A percentile compares a stretch with the other conserved stretches of the same genome.
Conservation (phyloP, 1,140 invertebrate species). For the Formica selysi region DNA sequence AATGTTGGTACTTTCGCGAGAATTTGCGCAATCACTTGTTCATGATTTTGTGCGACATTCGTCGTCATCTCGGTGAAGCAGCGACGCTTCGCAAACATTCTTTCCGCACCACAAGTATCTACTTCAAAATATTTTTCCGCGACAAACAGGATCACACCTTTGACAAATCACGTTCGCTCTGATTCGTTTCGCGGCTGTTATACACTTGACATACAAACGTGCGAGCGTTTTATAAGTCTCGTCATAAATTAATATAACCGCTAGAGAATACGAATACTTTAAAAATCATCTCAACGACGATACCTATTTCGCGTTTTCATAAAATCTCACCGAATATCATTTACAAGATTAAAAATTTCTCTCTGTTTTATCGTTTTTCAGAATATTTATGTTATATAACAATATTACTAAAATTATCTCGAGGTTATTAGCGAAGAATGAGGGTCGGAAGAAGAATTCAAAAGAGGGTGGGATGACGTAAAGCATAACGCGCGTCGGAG, state of each 20-base stretch:
- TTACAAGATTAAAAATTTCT: not conserved
- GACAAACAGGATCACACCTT: slow-evolving; percentile 40
- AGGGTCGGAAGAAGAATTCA: not conserved
- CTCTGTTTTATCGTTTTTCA: not conserved
- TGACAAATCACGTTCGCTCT: slow-evolving; percentile 42
- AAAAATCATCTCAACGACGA: not conserved
- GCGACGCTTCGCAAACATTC: slow-evolving; percentile 26
- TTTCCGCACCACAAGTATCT: slow-evolving; percentile 21
- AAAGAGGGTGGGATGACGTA: not conserved
- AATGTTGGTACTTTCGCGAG: slow-evolving; percentile 30
- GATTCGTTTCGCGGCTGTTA: not conserved
- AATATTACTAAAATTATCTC: not conserved
- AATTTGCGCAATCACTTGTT: slow-evolving; percentile 34
- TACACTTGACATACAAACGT: slow-evolving; percentile 5
- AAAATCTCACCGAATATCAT: not conserved
- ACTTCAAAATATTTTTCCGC: slow-evolving; percentile 54
- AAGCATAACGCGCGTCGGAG: not conserved
- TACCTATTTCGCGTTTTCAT: not conserved
- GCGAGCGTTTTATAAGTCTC: not conserved
- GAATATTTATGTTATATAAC: not conserved
- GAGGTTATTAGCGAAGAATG: slow-evolving; percentile 52
- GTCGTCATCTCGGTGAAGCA: not conserved
- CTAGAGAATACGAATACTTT: not conserved
- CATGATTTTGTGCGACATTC: slow-evolving; percentile 8
- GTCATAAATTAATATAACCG: slow-evolving; percentile 1